phyloP scores from a whole-genome alignment of 2,888 invertebrate genomes.

The Dioctria linearis region DNA sequence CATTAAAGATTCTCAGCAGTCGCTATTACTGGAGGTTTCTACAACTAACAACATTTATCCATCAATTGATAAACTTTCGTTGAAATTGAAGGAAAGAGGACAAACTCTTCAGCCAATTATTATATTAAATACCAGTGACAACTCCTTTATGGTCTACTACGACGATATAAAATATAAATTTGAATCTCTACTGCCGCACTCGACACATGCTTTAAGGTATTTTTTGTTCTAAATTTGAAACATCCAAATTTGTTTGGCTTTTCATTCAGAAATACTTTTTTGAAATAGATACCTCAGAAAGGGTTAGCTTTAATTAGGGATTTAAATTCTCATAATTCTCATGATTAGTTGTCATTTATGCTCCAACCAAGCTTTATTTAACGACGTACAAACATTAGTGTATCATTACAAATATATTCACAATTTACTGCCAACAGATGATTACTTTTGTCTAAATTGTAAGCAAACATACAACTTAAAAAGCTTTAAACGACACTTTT shows the following conservation, averaged over 20 bases:
- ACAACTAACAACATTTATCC: neutral
- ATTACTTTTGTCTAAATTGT: neutral
- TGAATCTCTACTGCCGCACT: neutral
- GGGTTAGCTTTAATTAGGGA: neutral
- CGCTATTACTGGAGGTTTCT: neutral
- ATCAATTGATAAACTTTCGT: neutral
- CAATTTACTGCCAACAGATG: neutral
- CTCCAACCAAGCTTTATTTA: neutral
- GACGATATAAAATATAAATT: conserved; percentile 4
- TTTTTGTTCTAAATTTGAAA: neutral
- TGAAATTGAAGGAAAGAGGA: neutral
- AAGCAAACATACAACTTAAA: neutral
- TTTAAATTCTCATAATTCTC: neutral
- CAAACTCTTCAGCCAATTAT: neutral
- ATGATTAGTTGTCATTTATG: neutral
- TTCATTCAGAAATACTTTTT: neutral
- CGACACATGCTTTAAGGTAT: neutral
- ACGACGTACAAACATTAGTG: neutral
- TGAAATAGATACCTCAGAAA: neutral
- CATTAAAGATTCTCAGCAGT: neutral
- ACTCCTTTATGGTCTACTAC: neutral
- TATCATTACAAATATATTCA: neutral
- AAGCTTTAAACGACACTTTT: neutral
- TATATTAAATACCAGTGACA: neutral
- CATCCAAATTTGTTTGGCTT: neutral